Base-by-base conservation (phyloP, 92 coral and sea anemone species). In the Porites divaricata region DNA sequence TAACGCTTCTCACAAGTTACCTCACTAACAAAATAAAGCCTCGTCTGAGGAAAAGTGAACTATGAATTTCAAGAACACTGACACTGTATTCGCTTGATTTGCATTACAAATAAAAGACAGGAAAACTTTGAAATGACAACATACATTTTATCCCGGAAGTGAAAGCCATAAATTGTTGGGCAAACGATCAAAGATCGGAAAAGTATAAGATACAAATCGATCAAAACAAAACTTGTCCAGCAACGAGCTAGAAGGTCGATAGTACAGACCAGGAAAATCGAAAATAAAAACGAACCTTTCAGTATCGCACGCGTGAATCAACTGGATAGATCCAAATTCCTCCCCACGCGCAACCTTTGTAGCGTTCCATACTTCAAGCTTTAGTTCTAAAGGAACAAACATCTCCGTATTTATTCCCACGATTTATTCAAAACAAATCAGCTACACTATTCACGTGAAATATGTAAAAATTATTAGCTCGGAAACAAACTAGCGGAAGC, bases 271-370 rank as follows among this genome's bases (percentile, higher is more conserved):
- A 72, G 2, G 45, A 73, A 73, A 8, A 0, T 10, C 15, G 28
- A 13, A 21, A 6, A 51, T 2, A n/a, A 80, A 77, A 78, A 65
- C 51, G 76, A 67, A 80, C 69, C 16, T 80, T 80, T 80, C 67
- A 12, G 54, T 28, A 20, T 54, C 13, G 63, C 51, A 41, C 71
- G 48, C 62, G 45, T 28, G 61, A 64, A 20, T 35, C 4, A 56
- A 1, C 50, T 9, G 23, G 76, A 69, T 67, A 28, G 17, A 35
- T 35, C 3, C 4, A 54, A 67, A 80, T 67, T 25, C 7, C 12
- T 63, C 20, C 2, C 22, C 53, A 49, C 78, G 54, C 13, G 17
- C 62, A 35, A 56, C 24, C 23, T n/a, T n/a, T 8, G 26, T 10
- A 13, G 73, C 73, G 4, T n/a, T 28, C 20, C 73, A 35, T 9